Conservation (phyloP, 2,888 invertebrate species). For the Thera britannica region DNA sequence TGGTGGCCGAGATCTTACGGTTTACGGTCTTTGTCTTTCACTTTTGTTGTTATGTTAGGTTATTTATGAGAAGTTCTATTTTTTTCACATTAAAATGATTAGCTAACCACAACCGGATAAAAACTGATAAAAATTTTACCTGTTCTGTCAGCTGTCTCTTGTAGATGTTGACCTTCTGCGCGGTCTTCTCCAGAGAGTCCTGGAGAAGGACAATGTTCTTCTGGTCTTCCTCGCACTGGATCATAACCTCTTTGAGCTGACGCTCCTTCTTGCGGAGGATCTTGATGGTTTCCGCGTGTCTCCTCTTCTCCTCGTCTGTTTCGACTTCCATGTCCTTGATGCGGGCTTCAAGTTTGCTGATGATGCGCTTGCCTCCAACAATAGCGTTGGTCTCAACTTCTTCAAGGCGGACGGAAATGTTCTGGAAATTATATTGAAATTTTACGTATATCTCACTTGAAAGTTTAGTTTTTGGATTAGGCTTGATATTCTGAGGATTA, state of each 20-base stretch:
- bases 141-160: constrained; percentile 98
- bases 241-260: constrained; percentile 96
- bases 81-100: neutral
- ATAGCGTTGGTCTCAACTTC: constrained; percentile 99
- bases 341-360: constrained; percentile 98
- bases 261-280: constrained; percentile 99
- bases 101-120: neutral
- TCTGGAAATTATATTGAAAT: constrained; percentile 69
- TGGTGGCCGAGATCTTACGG: too few relatives aligned
- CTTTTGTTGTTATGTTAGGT: too few relatives aligned
- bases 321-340: constrained; percentile 97
- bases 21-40: too few relatives aligned
- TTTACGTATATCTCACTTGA: neutral
- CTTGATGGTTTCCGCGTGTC: constrained; percentile 98
- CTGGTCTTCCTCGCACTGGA: constrained; percentile 98
- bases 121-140: constrained; percentile 69
- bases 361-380: constrained; percentile 98
- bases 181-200: constrained; percentile 94
- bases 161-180: constrained; percentile 95
- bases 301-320: constrained; percentile 97
- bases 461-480: too few relatives aligned
- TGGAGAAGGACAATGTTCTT: constrained; percentile 97
- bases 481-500: too few relatives aligned
- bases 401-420: constrained; percentile 95
- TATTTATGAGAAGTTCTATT: too few relatives aligned